Evolutionary conservation across 2,888 invertebrate species (phyloP), one percentile per base, ranked within the genome.

Genomic region (Cephus pulcher): DNA sequence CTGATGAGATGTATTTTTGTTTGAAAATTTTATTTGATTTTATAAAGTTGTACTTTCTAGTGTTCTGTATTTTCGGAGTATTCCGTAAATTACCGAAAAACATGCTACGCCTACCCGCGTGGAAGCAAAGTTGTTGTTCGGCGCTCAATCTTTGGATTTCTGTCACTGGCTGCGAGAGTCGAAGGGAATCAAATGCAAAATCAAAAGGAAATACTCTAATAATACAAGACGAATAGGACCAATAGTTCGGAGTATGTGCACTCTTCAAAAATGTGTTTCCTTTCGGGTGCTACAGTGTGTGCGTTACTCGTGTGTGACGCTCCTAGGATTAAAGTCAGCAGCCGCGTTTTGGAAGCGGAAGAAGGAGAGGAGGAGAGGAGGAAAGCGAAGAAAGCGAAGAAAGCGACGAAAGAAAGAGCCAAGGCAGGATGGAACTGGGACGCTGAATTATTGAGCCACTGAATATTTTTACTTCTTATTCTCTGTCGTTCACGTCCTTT

Each of bases 381-480:
- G 74, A 4, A 2, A 32, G 30, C 0, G 35, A 23, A 35, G n/a
- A 12, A 34, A 34, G 74, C 23, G 23, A 34, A 33, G 74, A 35
- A 12, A 12, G n/a, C 71, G 12, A 71, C 9, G 30, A n/a, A 40
- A 6, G 40, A 9, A 56, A 56, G 56, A 9, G 23, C 23, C 56
- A 56, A 56, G 56, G 6, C 23, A 34, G 15, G 35, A 34, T 11
- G 74, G 30, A 34, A 34, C 33, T n/a, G 34, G 74, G 74, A 34
- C 74, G n/a, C 35, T 74, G n/a, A 74, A 74, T 74, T 33, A 74
- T 74, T 35, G 34, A 74, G 74, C 11, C 74, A 32, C 74, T 74
- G 32, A 32, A 71, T 30, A 32, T 32, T 71, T 32, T 71, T 71
- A 32, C 32, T 71, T 71, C 71, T 71, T 71, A 23, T 71, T 71